phyloP scores from a whole-genome alignment of 2,888 invertebrate species.

The Ischnus inquisitorius region DNA sequence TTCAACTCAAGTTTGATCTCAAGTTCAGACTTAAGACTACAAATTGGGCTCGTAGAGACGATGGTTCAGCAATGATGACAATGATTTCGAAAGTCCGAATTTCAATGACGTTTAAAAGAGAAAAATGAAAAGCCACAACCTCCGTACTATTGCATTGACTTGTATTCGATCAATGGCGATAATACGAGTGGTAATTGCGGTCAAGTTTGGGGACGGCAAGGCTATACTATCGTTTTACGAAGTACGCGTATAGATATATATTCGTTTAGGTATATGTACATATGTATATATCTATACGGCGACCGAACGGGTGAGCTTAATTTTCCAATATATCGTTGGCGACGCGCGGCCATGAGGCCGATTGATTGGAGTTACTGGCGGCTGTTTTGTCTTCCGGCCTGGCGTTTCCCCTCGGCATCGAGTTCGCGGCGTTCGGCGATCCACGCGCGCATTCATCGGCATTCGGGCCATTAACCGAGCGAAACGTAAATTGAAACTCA shows the following conservation, averaged over 20 bases:
- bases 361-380: slow-evolving; percentile 73
- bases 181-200: slow-evolving; percentile 45
- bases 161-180: slow-evolving; percentile 35
- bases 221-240: slow-evolving; percentile 49
- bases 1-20: too few relatives aligned
- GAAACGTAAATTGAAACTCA: slow-evolving; percentile 77
- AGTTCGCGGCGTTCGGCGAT: slow-evolving; percentile 73
- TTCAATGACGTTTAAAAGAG: neutral
- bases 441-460: slow-evolving; percentile 74
- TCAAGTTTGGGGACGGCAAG: slow-evolving; percentile 31
- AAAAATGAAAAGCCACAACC: neutral
- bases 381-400: slow-evolving; percentile 73
- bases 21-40: too few relatives aligned
- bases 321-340: slow-evolving; percentile 69
- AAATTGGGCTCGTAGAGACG: too few relatives aligned
- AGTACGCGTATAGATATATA: slow-evolving; percentile 16
- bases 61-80: too few relatives aligned
- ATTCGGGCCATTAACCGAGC: slow-evolving; percentile 75
- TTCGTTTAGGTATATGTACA: neutral
- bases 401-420: slow-evolving; percentile 69
- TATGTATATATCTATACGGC: slow-evolving; percentile 10
- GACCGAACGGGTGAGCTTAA: slow-evolving; percentile 59
- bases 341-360: slow-evolving; percentile 69
- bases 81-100: neutral
- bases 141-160: slow-evolving; percentile 8